Base-by-base conservation (phyloP, 2,797 vertebrate species). In the Galagoides demidoff region DNA sequence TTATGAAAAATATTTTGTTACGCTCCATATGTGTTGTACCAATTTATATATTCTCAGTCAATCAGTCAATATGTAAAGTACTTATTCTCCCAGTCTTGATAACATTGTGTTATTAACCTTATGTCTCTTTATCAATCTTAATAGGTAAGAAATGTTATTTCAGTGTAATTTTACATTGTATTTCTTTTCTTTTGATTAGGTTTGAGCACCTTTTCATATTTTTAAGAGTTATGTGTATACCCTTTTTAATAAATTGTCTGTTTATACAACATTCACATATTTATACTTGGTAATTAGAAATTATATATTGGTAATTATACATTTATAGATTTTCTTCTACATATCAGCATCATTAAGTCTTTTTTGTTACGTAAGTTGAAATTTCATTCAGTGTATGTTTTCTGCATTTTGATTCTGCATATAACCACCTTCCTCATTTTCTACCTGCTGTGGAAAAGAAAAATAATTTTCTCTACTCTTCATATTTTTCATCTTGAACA, bases 261-360 rank as follows among this genome's bases (percentile, higher is more conserved):
- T 87, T 94, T 95, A n/a, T 55, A 39, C 77, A 3, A 70, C 61
- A 87, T 85, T 92, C 14, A 74, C 52, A 71, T 74, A 70, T 85
- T 83, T 90, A 71, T 78, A n/a, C 17, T 45, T 20, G 12, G 6
- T 79, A 86, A 55, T 82, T 83, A 45, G 45, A 64, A 49, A 49
- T 49, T 49, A 49, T 49, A 49, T 13, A 49, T 49, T 49, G 11
- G 13, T 49, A 49, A 31, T 31, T 7, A 64, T 55, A 63, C 7
- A 93, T 86, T 89, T 83, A 61, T 45, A 61, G 22, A 68, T 64
- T 22, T 79, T 70, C 76, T 70, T 96, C 91, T 64, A 34, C 59
- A 61, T 68, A 37, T 77, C 61, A 43, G 20, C 52, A 22, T 71
- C 76, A 81, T 66, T 73, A 43, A 11, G 45, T 77, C 22, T 55